Evolutionary conservation across 92 coral and sea anemone genomes (phyloP).

Genomic region (Epizoanthus rinbou): DNA sequence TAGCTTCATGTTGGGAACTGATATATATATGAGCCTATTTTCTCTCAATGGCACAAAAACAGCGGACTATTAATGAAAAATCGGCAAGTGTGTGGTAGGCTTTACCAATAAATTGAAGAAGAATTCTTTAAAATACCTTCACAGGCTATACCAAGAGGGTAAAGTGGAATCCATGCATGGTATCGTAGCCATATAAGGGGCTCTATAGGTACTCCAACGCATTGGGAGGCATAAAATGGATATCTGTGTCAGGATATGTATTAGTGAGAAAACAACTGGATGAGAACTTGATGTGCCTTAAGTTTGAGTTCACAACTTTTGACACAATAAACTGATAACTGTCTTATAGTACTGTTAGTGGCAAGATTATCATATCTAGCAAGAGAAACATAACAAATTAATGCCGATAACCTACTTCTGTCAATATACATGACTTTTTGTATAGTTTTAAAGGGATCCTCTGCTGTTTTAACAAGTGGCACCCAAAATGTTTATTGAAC

Average conservation of each 20-base stretch:
- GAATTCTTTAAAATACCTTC: conserved; percentile 72
- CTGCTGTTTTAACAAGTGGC: no score
- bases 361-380: no score
- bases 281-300: not conserved
- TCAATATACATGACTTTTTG: no score
- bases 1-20: no score
- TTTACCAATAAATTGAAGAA: not conserved
- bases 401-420: no score
- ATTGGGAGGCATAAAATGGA: conserved; percentile 90
- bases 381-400: no score
- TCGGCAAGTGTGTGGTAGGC: no score
- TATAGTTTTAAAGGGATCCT: no score
- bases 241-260: conserved; percentile 55
- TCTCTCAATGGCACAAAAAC: no score
- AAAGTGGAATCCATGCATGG: conserved; percentile 93
- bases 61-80: no score
- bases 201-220: conserved; percentile 72
- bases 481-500: no score
- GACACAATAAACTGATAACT: not conserved
- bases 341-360: not conserved
- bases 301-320: not conserved
- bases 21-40: no score
- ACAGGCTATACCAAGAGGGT: conserved; percentile 80
- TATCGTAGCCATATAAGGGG: conserved; percentile 94
- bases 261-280: conserved; percentile 1